Conservation (phyloP, 2,797 vertebrate species). For the Melopsittacus undulatus region DNA sequence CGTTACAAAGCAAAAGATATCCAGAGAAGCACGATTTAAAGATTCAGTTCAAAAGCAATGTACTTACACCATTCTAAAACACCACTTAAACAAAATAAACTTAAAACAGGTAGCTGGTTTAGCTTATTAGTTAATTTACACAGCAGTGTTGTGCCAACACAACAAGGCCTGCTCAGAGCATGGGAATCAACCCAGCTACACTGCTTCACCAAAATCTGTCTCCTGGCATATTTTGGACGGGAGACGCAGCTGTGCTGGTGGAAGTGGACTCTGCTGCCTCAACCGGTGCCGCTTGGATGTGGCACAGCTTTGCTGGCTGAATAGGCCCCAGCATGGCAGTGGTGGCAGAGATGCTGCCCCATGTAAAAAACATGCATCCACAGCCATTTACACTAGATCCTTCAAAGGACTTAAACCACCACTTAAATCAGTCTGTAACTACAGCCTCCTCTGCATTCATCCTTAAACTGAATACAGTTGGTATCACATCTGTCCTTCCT, state of each 20-base stretch:
- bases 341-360: not conserved
- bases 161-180: not conserved
- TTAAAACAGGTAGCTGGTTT: not conserved
- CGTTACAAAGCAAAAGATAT: conserved; percentile 4
- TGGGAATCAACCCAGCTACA: not conserved
- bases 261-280: not conserved
- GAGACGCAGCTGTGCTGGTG: not conserved
- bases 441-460: not conserved
- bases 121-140: not conserved
- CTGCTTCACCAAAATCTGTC: not conserved
- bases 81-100: not conserved
- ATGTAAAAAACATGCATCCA: not conserved
- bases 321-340: accelerated
- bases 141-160: not conserved
- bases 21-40: not conserved
- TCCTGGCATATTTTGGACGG: not conserved
- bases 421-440: not conserved
- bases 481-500: not conserved
- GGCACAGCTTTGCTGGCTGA: accelerated
- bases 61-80: not conserved
- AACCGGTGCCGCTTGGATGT: not conserved
- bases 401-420: not conserved
- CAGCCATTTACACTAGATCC: not conserved
- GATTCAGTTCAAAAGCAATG: not conserved
- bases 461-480: not conserved